These are phyloP conservation scores for Microctenopoma stevenorrisi DNA, from an alignment of 2,797 vertebrate species.

Conservation along the genomic window DNA sequence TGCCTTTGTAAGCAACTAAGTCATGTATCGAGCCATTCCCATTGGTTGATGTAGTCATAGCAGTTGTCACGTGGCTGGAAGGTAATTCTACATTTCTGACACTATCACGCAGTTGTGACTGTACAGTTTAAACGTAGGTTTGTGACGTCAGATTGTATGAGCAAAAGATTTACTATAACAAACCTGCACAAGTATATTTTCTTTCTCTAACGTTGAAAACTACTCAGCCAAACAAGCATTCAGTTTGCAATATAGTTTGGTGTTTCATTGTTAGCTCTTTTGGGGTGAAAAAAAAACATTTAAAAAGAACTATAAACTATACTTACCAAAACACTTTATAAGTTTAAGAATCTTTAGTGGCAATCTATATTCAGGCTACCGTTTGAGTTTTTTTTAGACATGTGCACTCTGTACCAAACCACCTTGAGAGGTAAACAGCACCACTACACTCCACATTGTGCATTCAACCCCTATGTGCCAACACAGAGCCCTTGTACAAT, in stretches of 20 bases:
- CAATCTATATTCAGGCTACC: conserved; percentile 98
- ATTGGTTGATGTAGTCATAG: no score
- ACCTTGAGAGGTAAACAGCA: conserved; percentile 94
- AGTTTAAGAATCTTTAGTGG: conserved; percentile 99
- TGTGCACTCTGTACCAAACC: conserved; percentile 98
- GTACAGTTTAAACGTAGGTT: neutral
- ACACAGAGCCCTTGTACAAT: conserved; percentile 94
- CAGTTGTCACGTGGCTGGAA: no score
- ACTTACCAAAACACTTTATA: conserved; percentile 97
- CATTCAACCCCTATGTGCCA: conserved; percentile 96
- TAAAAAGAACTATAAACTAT: conserved; percentile 87
- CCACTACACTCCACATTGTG: conserved; percentile 98
- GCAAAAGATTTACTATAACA: neutral
- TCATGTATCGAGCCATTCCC: no score
- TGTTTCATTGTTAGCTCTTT: conserved; percentile 51
- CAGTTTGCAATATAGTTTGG: conserved; percentile 72
- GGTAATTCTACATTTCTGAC: neutral
- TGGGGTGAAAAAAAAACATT: conserved; percentile 47
- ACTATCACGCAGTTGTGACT: neutral
- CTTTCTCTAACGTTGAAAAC: neutral
- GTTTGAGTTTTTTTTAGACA: conserved; percentile 90
- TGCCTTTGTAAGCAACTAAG: no score
- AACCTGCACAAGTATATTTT: neutral
- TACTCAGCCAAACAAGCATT: neutral
- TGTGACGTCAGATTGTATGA: neutral